Base-by-base conservation (phyloP, 2,797 vertebrate genomes). In the Fringilla coelebs region DNA sequence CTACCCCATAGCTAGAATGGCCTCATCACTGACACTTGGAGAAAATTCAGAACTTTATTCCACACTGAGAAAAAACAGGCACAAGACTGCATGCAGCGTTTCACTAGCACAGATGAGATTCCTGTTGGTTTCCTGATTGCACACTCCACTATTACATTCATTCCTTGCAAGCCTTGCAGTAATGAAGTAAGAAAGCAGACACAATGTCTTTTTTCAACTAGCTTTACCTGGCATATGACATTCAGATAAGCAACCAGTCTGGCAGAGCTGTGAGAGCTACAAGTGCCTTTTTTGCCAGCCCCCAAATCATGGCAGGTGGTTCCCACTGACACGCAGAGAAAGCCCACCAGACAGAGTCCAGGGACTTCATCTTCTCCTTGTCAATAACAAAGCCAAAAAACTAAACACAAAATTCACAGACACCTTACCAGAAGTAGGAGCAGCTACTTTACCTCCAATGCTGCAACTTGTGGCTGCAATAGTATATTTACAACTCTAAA, bases 71-170 rank as follows among this genome's bases (percentile, higher is more conserved):
- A 75, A 88, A 89, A 45, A 1, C 43, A 91, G 74, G n/a, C 43
- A 41, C 22, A 48, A 93, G 51, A 48, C 34, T 25, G 21, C 12
- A 17, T 38, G 21, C 45, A 34, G 28, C 34, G 66, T 76, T 84
- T 86, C 48, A 48, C 26, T 68, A 73, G 41, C 28, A 74, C 41
- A 73, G 25, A 73, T 12, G 38, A 95, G 41, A 90, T 76, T 73
- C 19, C 29, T 63, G 13, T 18, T 63, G 34, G 38, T 54, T 28
- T 72, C 49, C 54, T n/a, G 41, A 79, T 2, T 57, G 34, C 32
- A 19, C 0, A 1, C 7, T 16, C 63, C 31, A 10, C 8, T 36
- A 24, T 46, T 54, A 40, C 1, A 0, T 14, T 49, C 41, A 31
- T 73, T 82, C 22, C 41, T 66, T 66, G 22, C 43, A 91, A 75